These are phyloP conservation scores for Drosophila maculinotata DNA, from an alignment of 2,888 invertebrate genomes.

Conservation along the genomic window DNA sequence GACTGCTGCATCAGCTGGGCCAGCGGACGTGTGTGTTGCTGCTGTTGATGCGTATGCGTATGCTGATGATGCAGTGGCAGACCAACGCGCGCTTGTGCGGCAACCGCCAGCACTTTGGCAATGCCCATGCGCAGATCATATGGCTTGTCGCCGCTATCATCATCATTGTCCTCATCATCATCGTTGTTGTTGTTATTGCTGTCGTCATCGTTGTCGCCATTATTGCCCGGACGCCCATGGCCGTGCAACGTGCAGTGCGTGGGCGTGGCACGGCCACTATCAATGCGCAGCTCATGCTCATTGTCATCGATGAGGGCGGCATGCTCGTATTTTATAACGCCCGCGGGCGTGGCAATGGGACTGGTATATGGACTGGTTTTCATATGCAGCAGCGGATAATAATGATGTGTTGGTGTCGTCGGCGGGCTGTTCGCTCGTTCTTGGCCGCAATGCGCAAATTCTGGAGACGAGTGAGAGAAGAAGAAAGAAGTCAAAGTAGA, in stretches of 20 bases:
- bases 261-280: constrained; percentile 69
- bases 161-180: constrained; percentile 59
- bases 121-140: constrained; percentile 84
- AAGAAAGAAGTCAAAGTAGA: constrained; percentile 23
- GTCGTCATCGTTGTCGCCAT: constrained; percentile 53
- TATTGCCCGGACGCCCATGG: constrained; percentile 50
- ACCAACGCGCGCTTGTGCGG: constrained; percentile 39
- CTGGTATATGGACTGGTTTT: constrained; percentile 83
- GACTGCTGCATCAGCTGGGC: constrained; percentile 78
- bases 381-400: constrained; percentile 66
- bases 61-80: constrained; percentile 40
- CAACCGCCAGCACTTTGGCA: constrained; percentile 76
- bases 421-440: constrained; percentile 15
- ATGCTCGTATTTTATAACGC: constrained; percentile 81
- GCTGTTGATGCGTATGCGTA: constrained; percentile 43
- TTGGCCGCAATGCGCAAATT: constrained; percentile 46
- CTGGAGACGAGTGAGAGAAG: constrained; percentile 36
- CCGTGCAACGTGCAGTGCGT: constrained; percentile 33
- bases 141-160: constrained; percentile 70
- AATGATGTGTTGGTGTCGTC: constrained; percentile 48
- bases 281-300: constrained; percentile 63
- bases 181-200: constrained; percentile 55
- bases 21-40: constrained; percentile 82
- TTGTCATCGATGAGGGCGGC: constrained; percentile 63
- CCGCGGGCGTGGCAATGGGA: constrained; percentile 67